These are phyloP conservation scores for Molothrus aeneus DNA, from an alignment of 2,797 vertebrate species.

Conservation along the genomic window DNA sequence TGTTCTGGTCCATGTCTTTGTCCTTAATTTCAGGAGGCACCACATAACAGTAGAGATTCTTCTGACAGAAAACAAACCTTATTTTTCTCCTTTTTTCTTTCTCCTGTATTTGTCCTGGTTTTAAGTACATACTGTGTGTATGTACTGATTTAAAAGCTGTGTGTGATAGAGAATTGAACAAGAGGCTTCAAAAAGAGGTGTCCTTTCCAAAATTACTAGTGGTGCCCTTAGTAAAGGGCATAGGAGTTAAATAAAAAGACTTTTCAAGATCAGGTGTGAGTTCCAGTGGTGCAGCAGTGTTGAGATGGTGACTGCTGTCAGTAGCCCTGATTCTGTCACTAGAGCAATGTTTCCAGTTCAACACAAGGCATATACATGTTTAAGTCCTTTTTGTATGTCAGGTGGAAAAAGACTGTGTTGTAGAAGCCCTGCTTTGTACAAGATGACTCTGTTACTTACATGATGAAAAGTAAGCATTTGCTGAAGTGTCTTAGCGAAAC, in stretches of 20 bases:
- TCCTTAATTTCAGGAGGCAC: not conserved
- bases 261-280: not conserved
- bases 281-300: not conserved
- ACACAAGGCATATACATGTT: not conserved
- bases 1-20: not conserved
- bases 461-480: not conserved
- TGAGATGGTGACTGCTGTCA: not conserved
- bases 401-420: not conserved
- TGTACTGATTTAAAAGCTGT: not conserved
- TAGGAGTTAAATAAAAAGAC: not conserved
- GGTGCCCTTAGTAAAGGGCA: not conserved
- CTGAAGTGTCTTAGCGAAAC: not conserved
- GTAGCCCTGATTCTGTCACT: not conserved
- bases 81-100: not conserved
- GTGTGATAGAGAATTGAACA: not conserved
- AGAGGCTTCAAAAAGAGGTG: not conserved
- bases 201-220: not conserved
- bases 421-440: not conserved
- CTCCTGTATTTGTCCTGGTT: not conserved
- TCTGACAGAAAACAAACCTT: not conserved
- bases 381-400: not conserved
- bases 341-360: not conserved
- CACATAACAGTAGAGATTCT: fast-evolving
- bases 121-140: not conserved
- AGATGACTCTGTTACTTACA: fast-evolving